Percentiles rank a stretch among this genome's conserved stretches.
These are phyloP conservation scores for Hesperia comma DNA, from an alignment of 2,888 invertebrate genomes.

Conservation along the genomic window DNA sequence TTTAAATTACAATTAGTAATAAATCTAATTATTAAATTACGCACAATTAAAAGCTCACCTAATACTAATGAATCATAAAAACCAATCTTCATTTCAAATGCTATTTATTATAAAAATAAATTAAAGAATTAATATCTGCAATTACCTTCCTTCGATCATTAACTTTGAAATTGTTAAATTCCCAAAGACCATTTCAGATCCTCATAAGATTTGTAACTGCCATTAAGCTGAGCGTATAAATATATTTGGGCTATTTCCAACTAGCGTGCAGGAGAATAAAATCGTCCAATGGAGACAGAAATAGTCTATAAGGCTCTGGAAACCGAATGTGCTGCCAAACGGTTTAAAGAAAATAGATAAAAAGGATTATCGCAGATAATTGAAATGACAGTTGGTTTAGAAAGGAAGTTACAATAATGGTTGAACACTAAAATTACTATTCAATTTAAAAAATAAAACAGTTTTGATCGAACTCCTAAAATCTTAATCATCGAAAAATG, in stretches of 20 bases:
- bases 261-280: constrained; percentile 24
- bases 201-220: constrained; percentile 24
- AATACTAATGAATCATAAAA: too few relatives aligned
- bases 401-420: background rate
- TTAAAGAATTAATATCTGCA: background rate
- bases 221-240: constrained; percentile 33
- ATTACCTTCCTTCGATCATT: background rate
- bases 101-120: too few relatives aligned
- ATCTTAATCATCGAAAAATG: too few relatives aligned
- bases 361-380: constrained; percentile 24
- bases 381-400: constrained; percentile 3
- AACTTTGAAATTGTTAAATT: constrained; percentile 11
- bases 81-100: too few relatives aligned
- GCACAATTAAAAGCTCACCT: too few relatives aligned
- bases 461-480: too few relatives aligned
- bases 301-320: constrained; percentile 24
- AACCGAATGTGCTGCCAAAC: constrained; percentile 26
- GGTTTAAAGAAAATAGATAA: constrained; percentile 27
- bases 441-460: too few relatives aligned
- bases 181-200: constrained; percentile 18
- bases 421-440: background rate
- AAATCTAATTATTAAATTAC: too few relatives aligned
- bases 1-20: too few relatives aligned
- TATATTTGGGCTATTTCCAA: constrained; percentile 37
- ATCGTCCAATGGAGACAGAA: constrained; percentile 25